Conservation (phyloP, 2,797 vertebrate genomes). For the Petrocephalus sullivani region DNA sequence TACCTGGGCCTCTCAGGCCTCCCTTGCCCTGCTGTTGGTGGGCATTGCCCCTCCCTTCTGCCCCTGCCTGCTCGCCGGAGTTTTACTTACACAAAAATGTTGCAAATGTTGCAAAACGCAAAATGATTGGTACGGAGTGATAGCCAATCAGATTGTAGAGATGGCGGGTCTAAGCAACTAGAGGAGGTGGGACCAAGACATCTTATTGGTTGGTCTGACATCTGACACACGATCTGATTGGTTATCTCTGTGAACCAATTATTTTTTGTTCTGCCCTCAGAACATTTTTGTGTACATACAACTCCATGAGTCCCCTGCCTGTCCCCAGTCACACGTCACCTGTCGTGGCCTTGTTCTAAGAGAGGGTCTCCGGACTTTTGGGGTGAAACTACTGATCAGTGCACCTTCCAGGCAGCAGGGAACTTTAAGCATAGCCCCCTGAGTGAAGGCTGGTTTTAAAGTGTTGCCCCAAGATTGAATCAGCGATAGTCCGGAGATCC, state of each 20-base stretch:
- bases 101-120: too few relatives aligned
- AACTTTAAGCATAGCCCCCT: neutral
- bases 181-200: too few relatives aligned
- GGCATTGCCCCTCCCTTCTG: neutral
- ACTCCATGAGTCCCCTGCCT: neutral
- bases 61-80: too few relatives aligned
- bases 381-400: neutral
- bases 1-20: neutral
- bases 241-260: too few relatives aligned
- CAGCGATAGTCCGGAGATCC: neutral
- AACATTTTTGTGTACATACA: too few relatives aligned
- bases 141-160: too few relatives aligned
- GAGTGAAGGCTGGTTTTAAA: neutral
- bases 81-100: too few relatives aligned
- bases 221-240: too few relatives aligned
- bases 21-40: neutral
- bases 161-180: too few relatives aligned
- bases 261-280: too few relatives aligned
- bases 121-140: too few relatives aligned
- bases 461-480: neutral
- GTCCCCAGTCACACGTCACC: neutral
- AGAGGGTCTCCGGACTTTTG: neutral
- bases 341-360: neutral
- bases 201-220: too few relatives aligned
- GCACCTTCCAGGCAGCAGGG: neutral